Base-by-base conservation (phyloP, 2,888 invertebrate species). In the Thereva unica region DNA sequence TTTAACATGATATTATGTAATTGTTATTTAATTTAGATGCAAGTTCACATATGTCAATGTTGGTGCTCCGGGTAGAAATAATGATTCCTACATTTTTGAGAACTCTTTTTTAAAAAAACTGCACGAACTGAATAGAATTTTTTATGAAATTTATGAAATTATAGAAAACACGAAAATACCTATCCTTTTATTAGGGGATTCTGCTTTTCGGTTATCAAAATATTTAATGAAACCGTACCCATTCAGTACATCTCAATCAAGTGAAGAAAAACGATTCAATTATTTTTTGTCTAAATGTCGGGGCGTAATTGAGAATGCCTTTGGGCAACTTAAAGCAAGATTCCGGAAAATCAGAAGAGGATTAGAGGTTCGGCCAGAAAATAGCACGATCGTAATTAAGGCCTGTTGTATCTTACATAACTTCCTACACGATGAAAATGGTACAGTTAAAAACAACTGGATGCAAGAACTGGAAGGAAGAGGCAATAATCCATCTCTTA, bases 281-380 rank as follows among this genome's bases (percentile, higher is more conserved):
- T 37, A 44, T 41, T 10, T 45, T 54, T 55, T 65, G 37, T 54
- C 56, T 1, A 66, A 66, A 56, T 66, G 50, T 34, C 41, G 66
- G 8, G 40, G 57, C 10, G 66, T 66, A 38, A 49, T 47, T 35
- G 65, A 65, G 54, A 65, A 55, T 55, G 47, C 65, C 10, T 65
- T 55, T 65, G 54, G 65, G 5, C 65, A 65, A n/a, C 44, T 65
- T 37, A 65, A 55, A 55, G 47, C 37, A 44, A 44, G 65, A 45
- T 64, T 64, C 35, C 42, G 54, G 35, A 64, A 44, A 45, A n/a
- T 64, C 8, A 40, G 55, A 45, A 42, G 50, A 64, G 64, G 52
- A 55, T 37, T 54, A 1, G 55, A 64, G 54, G 47, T 65, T 4
- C 54, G 55, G 55, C 10, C 35, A 45, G 55, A 65, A 55, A 54